Evolutionary conservation across 1,140 invertebrate genomes (phyloP).

Genomic region (Portunus trituberculatus): DNA sequence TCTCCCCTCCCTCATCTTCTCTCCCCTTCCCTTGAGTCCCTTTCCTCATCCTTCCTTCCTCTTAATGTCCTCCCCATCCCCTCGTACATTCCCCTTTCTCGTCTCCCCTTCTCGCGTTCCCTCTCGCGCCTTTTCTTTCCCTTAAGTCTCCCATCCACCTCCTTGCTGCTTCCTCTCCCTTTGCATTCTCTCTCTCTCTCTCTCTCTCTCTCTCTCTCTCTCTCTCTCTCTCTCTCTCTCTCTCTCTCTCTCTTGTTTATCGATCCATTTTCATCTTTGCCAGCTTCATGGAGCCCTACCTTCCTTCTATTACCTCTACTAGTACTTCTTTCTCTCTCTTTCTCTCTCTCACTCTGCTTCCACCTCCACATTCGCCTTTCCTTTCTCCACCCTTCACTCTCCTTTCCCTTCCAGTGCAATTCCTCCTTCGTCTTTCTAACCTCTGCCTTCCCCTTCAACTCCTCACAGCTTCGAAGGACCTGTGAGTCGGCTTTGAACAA

Average conservation of each 20-base stretch:
- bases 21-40: constrained; percentile 14
- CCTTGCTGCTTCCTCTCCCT: neutral
- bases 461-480: neutral
- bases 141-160: neutral
- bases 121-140: neutral
- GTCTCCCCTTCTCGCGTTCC: neutral
- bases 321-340: neutral
- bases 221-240: constrained; percentile 42
- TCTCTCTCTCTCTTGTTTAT: constrained; percentile 37
- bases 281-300: neutral
- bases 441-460: neutral
- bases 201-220: constrained; percentile 42
- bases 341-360: neutral
- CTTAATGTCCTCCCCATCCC: constrained; percentile 8
- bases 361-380: neutral
- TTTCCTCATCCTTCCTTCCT: constrained; percentile 23
- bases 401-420: neutral
- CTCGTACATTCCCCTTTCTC: constrained; percentile 24
- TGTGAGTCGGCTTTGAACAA: neutral
- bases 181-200: neutral
- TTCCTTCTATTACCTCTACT: no score
- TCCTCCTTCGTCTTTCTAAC: neutral
- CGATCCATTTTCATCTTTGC: neutral
- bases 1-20: neutral
- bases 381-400: neutral